A percentile compares a stretch with the other conserved stretches of the same genome.
Conservation (phyloP, 2,113 vertebrate genomes). For the Mohoua ochrocephala region DNA sequence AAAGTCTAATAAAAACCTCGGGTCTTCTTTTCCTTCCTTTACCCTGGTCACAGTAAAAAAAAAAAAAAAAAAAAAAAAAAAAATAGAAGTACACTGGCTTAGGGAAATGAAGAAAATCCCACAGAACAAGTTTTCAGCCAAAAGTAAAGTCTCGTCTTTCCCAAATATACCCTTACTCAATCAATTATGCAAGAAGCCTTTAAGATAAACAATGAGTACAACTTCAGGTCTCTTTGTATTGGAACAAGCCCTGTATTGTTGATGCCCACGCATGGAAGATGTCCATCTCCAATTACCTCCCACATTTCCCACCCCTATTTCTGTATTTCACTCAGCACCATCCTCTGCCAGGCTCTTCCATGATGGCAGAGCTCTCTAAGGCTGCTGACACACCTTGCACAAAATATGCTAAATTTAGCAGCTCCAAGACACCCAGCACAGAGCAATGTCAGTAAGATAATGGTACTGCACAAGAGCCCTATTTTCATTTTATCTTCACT, state of each 20-base stretch:
- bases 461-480: neutral
- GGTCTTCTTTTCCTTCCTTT: neutral
- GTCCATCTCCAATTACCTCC: no score
- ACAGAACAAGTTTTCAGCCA: neutral
- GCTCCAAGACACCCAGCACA: neutral
- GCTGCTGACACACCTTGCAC: neutral
- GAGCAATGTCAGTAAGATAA: neutral
- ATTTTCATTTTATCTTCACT: neutral
- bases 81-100: neutral
- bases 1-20: neutral
- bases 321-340: neutral
- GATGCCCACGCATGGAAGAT: rapidly evolving
- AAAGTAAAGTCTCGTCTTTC: neutral
- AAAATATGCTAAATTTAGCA: neutral
- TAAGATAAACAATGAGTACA: neutral
- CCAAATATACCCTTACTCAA: neutral
- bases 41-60: neutral
- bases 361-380: rapidly evolving
- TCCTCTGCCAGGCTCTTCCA: neutral
- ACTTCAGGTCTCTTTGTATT: neutral
- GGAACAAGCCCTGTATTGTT: neutral
- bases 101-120: neutral
- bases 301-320: neutral
- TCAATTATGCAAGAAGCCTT: neutral
- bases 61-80: neutral